Percentiles rank a stretch among this genome's conserved stretches.
phyloP scores from a whole-genome alignment of 2,888 invertebrate species.

The Chrysomela aeneicollis region DNA sequence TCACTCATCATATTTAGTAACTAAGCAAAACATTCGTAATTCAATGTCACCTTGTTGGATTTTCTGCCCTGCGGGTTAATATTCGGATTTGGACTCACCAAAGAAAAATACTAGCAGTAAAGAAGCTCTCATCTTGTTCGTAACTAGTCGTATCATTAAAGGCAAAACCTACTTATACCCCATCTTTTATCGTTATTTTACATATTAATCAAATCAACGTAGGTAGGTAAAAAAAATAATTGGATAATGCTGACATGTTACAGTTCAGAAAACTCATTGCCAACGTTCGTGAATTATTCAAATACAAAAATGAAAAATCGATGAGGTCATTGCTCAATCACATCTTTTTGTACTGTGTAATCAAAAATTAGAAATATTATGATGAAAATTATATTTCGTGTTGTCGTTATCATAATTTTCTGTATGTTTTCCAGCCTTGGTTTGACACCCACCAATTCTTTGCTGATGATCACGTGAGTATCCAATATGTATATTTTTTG shows the following conservation, averaged over 20 bases:
- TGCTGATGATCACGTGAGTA: slow-evolving; percentile 16
- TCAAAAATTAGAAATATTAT: no score
- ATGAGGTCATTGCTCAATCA: no score
- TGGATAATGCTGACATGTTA: not conserved
- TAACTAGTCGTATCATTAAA: not conserved
- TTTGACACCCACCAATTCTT: not conserved
- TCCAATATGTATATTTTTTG: not conserved
- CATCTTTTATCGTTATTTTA: slow-evolving; percentile 1
- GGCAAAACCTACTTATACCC: slow-evolving; percentile 13
- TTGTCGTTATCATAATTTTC: no score
- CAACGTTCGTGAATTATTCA: not conserved
- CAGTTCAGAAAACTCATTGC: not conserved
- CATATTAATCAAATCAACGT: slow-evolving; percentile 3
- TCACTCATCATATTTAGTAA: no score
- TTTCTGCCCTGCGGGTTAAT: no score
- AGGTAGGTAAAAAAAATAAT: slow-evolving; percentile 15
- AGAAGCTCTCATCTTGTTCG: not conserved
- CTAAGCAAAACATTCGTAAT: no score
- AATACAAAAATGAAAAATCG: no score
- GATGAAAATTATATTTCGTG: no score
- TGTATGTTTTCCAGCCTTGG: slow-evolving; percentile 12
- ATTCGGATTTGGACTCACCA: not conserved
- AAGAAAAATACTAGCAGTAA: not conserved
- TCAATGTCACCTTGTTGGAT: no score
- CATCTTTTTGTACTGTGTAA: no score